phyloP scores from a whole-genome alignment of 2,888 invertebrate genomes.

The Terebella lapidaria region DNA sequence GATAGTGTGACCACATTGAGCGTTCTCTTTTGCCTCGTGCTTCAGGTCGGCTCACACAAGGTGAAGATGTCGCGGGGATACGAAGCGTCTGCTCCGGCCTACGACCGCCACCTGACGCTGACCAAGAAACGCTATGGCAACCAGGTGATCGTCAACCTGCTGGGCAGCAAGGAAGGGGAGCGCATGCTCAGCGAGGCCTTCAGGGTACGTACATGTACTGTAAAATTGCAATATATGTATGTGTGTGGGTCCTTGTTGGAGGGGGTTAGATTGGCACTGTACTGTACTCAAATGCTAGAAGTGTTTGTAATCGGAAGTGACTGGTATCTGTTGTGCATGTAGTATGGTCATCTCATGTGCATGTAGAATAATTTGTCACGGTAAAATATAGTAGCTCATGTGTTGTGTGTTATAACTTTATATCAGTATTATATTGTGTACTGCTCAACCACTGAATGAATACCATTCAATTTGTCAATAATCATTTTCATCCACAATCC shows the following conservation, averaged over 20 bases:
- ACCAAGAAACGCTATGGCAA: conserved; percentile 86
- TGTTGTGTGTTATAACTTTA: too few species aligned
- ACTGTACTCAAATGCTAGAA: too few species aligned
- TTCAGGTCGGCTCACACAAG: conserved; percentile 91
- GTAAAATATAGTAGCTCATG: too few species aligned
- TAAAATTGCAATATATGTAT: background rate
- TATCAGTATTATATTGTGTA: too few species aligned
- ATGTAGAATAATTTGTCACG: too few species aligned
- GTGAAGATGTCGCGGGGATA: conserved; percentile 93
- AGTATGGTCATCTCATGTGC: too few species aligned
- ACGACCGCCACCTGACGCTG: conserved; percentile 81
- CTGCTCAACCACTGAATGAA: too few species aligned
- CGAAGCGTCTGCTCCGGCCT: conserved; percentile 88
- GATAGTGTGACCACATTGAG: background rate
- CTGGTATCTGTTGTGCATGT: too few species aligned
- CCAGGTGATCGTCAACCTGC: conserved; percentile 84
- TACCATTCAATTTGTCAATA: too few species aligned
- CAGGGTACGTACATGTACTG: conserved; percentile 41
- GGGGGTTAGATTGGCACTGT: too few species aligned
- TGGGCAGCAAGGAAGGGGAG: conserved; percentile 94
- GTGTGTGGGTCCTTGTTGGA: background rate
- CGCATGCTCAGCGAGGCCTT: conserved; percentile 77
- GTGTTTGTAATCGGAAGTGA: too few species aligned
- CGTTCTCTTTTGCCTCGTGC: background rate
- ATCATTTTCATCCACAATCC: too few species aligned